Evolutionary conservation across 2,113 vertebrate genomes (phyloP).

Genomic region (Phainopepla nitens): DNA sequence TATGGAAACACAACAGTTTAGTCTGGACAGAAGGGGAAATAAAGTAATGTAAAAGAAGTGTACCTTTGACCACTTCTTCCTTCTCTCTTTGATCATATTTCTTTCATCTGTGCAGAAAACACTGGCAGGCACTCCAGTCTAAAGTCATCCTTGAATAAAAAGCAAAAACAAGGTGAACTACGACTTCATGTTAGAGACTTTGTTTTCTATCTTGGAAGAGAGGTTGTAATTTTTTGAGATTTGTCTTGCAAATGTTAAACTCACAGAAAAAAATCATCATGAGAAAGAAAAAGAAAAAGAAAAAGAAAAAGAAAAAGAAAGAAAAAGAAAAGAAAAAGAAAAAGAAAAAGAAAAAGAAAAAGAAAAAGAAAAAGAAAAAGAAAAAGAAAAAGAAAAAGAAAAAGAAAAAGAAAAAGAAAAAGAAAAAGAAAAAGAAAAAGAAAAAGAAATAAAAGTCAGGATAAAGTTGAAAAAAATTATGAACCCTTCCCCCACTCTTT

Average conservation of each 20-base stretch:
- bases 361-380: accelerated
- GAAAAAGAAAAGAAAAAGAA: no score
- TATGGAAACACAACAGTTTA: not conserved
- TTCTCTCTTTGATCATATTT: not conserved
- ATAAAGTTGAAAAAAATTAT: not conserved
- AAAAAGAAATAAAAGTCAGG: not conserved
- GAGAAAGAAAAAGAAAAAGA: no score
- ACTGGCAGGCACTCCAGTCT: not conserved
- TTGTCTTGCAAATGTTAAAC: not conserved
- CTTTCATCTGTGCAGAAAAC: not conserved
- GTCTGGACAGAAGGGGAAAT: not conserved
- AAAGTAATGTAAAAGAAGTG: not conserved
- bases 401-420: accelerated
- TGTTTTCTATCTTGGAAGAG: not conserved
- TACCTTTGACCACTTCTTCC: not conserved
- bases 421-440: accelerated
- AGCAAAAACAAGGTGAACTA: not conserved
- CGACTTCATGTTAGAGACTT: not conserved
- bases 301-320: no score
- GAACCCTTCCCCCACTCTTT: not conserved
- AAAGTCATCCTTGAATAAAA: not conserved
- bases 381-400: no score
- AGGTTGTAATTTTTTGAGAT: not conserved
- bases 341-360: accelerated
- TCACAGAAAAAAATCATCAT: not conserved